Base-by-base conservation (phyloP, 2,888 invertebrate genomes). In the Cinara cedri region DNA sequence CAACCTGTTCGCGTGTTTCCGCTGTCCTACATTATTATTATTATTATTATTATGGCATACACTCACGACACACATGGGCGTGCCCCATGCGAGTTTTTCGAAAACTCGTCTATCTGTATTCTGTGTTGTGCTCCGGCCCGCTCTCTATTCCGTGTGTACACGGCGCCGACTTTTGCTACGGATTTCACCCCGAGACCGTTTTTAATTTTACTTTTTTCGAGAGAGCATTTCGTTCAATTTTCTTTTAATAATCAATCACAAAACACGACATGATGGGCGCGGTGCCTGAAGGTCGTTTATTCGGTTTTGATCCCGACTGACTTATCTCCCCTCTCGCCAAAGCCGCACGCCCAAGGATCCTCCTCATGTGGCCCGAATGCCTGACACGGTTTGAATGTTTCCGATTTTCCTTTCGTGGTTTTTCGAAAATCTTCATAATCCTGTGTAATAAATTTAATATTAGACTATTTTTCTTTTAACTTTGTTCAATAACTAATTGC, bases 1-100 rank as follows among this genome's bases (percentile, higher is more conserved):
- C 74, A 65, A 75, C 74, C 74, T 65, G 74, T 75, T 75, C 51
- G 63, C 51, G 60, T 72, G 21, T 44, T 46, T 9, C 34, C 57
- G 57, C n/a, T 51, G 74, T 54, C 74, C 74, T 63, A 75, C 54
- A 65, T 75, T 34, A 34, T 34, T 34, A 34, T 34, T 34, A 34
- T 34, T 34, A 34, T 34, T n/a, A 51, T 16, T 10, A 66, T 51
- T 1, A 63, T 21, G 51, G n/a, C 51, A 8, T 49, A 46, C 44
- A 21, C 14, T 1, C 19, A 14, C n/a, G 34, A 34, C 60, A 19
- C 51, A 10, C 63, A 75, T 75, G 74, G 74, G 74, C 74, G 74
- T 75, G 63, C 34, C 74, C 74, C 63, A 24, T 1, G n/a, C 6
- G 42, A 10, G 42, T 42, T 75, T 65, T n/a, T 54, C 13, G 13